These are phyloP conservation scores for Ornithorhynchus anatinus DNA, from an alignment of 2,113 vertebrate genomes.

Conservation along the genomic window DNA sequence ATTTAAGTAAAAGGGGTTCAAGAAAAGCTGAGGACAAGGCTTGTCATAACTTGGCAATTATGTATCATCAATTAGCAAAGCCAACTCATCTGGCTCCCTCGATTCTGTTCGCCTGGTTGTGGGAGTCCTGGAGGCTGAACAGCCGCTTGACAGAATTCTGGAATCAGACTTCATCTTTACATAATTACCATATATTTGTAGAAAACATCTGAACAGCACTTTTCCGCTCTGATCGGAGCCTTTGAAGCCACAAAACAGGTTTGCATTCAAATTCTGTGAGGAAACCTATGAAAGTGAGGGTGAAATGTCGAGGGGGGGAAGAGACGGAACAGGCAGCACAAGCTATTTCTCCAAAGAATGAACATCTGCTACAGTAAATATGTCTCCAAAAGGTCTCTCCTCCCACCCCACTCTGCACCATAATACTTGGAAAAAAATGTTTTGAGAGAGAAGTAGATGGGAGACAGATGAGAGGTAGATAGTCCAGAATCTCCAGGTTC, in stretches of 20 bases:
- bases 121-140: neutral
- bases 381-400: neutral
- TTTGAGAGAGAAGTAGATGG: too few relatives aligned
- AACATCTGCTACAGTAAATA: neutral
- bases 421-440: too few relatives aligned
- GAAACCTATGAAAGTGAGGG: neutral
- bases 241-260: neutral
- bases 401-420: too few relatives aligned
- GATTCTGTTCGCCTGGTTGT: neutral
- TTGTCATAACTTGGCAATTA: neutral
- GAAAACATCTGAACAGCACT: neutral
- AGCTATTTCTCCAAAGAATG: neutral
- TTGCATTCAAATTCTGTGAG: neutral
- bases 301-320: neutral
- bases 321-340: neutral
- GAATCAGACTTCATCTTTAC: neutral
- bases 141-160: neutral
- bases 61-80: neutral
- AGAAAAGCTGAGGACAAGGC: neutral
- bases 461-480: too few relatives aligned
- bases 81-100: neutral
- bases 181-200: neutral
- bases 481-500: too few relatives aligned
- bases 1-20: neutral
- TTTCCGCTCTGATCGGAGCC: neutral